Base-by-base conservation (phyloP, 2,888 invertebrate genomes). In the Cosmia trapezina region DNA sequence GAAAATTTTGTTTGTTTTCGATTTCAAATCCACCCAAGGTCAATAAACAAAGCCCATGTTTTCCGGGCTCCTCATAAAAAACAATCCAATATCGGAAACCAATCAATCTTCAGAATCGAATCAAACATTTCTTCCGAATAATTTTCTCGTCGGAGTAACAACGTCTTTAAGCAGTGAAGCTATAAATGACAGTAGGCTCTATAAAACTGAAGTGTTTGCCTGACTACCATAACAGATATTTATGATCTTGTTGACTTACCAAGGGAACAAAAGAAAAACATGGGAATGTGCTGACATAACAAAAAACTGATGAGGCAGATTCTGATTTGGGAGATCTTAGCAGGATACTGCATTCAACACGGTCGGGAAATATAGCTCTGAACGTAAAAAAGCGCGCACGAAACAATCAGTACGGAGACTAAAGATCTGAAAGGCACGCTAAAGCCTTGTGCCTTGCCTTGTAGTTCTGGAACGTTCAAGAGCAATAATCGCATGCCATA, bases 141-240 rank as follows among this genome's bases (percentile, higher is more conserved):
- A 78, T 82, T 84, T 70, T 63, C 75, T 74, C 61, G 64, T 65
- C 61, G 49, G 51, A 33, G 70, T 82, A 41, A 69, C 51, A 51
- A 45, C 41, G 54, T 45, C 49, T 65, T 33, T 45, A 70, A n/a
- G 19, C 62, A 62, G 51, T 51, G 43, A 33, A 66, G 69, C 69
- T 70, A 63, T 80, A 84, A 83, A 69, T 54, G 69, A 66, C 81
- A 57, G 70, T 70, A 81, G 70, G 51, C 64, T 65, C 49, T 45
- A 80, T 80, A 80, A 79, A 80, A 80, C 49, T 83, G 56, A 57
- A 83, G 62, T 83, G 80, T 66, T 80, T 80, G 47, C 56, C 43
- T 62, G 53, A 68, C 67, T 62, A 51, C 51, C 49, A 70, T 76
- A 79, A 83, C 68, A 62, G 41, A 86, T 73, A 83, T 83, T 86